Percentiles rank a stretch among this genome's conserved stretches.
These are phyloP conservation scores for Microcebus tavaratra DNA, from an alignment of 2,113 vertebrate species.

Conservation along the genomic window DNA sequence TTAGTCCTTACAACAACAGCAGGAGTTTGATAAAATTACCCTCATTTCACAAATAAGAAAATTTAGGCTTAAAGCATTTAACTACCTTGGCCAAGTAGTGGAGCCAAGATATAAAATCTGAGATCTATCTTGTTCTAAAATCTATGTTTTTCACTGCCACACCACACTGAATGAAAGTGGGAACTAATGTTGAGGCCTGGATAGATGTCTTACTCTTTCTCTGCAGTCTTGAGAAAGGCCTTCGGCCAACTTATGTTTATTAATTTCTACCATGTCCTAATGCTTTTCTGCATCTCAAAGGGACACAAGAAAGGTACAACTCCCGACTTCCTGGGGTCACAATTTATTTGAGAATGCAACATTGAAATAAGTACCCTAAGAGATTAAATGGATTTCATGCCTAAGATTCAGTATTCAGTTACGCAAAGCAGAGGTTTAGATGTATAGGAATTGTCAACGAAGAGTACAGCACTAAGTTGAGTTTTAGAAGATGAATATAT, in stretches of 20 bases:
- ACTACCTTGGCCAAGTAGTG: not conserved
- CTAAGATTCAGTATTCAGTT: conserved; percentile 4
- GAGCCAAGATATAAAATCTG: not conserved
- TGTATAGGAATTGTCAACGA: not conserved
- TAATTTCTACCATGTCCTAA: not conserved
- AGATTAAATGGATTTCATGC: not conserved
- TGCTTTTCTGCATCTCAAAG: not conserved
- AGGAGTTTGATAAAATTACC: not conserved
- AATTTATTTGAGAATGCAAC: not conserved
- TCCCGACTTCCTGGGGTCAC: not conserved
- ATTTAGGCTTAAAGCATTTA: not conserved
- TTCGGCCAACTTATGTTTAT: not conserved
- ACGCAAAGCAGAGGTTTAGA: not conserved
- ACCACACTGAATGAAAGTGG: not conserved
- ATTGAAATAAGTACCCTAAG: conserved; percentile 1
- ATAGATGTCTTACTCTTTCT: not conserved
- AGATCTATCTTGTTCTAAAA: not conserved
- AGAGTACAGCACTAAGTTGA: not conserved
- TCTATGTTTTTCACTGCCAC: not conserved
- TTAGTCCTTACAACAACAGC: not conserved
- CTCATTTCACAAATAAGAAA: not conserved
- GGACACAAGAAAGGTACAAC: not conserved
- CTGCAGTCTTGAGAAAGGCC: not conserved
- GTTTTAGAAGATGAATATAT: not conserved
- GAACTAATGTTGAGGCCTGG: not conserved